Evolutionary conservation across 2,888 invertebrate genomes (phyloP), one percentile per base, ranked within the genome.

Genomic region (Cenopis cana): DNA sequence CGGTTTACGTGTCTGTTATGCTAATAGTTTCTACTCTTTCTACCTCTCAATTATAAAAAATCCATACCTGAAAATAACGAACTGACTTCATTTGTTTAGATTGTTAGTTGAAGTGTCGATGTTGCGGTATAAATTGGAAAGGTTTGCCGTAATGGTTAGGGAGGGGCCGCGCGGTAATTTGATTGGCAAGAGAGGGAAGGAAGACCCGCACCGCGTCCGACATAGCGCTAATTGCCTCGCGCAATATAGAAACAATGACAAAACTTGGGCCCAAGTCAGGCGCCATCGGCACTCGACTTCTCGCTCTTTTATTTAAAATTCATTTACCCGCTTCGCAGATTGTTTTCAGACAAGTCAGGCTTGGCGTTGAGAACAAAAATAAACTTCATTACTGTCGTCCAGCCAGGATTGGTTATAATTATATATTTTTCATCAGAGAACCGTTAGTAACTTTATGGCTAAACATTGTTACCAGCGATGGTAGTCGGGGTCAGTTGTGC

Each of bases 221-320:
- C 64, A 86, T 84, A 82, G 87, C 85, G 85, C 91, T 93, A 93
- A 93, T 93, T 93, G 93, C 93, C 89, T 81, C 84, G 89, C 86
- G 89, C 91, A 91, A 92, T 92, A 91, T 87, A 87, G 89, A 89
- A 92, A 93, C 93, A 93, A 93, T 92, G 89, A 90, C 90, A 91
- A 90, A 93, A 91, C 87, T 93, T 91, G 81, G 83, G 80, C 79
- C 79, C 86, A 86, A 84, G 84, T 85, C 86, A 85, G 81, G 79
- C 84, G 82, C 81, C 83, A 80, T 78, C 83, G 82, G 82, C 81
- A 82, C 86, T 86, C 85, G 82, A 86, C 84, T 85, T 87, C 84
- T 86, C 87, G 85, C 88, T 88, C 82, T 92, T 90, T 90, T 90
- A 91, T 92, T 91, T 90, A 89, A 92, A 93, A 93, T 89, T 91